Evolutionary conservation across 2,888 invertebrate species (phyloP).

Genomic region (Congeria kusceri): DNA sequence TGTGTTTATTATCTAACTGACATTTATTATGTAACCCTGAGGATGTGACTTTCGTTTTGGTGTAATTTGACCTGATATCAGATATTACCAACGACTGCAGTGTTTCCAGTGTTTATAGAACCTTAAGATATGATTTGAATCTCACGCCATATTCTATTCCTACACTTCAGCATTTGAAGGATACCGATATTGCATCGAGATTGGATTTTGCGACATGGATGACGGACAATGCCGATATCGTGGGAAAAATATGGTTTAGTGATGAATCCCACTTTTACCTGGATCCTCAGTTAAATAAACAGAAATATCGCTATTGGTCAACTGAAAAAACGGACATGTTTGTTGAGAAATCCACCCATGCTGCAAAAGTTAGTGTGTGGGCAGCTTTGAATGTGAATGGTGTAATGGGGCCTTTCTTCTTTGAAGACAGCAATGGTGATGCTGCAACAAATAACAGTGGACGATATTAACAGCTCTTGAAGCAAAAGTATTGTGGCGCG

Average conservation of each 20-base stretch:
- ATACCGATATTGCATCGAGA: not conserved
- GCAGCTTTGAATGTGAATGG: too few species aligned
- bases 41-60: too few species aligned
- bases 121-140: not conserved
- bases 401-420: too few species aligned
- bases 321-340: not conserved
- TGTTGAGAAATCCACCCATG: not conserved
- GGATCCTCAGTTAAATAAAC: conserved; percentile 1
- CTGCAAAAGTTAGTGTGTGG: too few species aligned
- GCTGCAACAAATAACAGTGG: too few species aligned
- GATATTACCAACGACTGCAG: too few species aligned
- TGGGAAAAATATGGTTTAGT: conserved; percentile 7
- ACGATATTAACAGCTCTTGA: too few species aligned
- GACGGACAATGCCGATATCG: not conserved
- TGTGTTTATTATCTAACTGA: too few species aligned
- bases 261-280: not conserved
- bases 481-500: too few species aligned
- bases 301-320: conserved; percentile 1
- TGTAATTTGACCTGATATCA: too few species aligned
- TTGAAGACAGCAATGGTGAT: too few species aligned
- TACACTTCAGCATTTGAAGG: not conserved
- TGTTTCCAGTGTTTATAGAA: not conserved
- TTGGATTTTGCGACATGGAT: not conserved
- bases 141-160: not conserved
- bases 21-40: too few species aligned